Percentiles rank a stretch among this genome's conserved stretches.
phyloP scores from a whole-genome alignment of 2,797 vertebrate genomes.

The Salmo trutta region DNA sequence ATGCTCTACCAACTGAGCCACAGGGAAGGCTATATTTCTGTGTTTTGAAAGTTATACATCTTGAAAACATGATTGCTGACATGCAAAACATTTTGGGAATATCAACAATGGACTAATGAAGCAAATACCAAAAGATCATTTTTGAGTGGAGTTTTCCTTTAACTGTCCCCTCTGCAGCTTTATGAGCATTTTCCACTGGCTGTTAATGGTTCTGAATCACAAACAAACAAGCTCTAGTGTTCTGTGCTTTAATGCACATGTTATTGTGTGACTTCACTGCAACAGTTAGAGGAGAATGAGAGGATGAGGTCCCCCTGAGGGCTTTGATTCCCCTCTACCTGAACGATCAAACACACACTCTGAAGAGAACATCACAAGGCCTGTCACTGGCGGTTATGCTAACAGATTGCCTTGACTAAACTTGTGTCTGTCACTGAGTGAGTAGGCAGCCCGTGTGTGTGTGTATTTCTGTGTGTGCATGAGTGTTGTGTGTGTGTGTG shows the following conservation, averaged over 20 bases:
- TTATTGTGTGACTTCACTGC: conserved; percentile 49
- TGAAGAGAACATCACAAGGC: conserved; percentile 58
- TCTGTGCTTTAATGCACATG: neutral
- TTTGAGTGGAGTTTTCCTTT: too few species aligned
- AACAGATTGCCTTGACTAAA: conserved; percentile 60
- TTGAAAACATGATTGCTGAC: too few species aligned
- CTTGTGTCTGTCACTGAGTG: conserved; percentile 51
- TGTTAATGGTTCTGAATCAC: conserved; percentile 22
- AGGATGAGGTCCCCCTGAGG: conserved; percentile 54
- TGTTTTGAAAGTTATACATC: too few species aligned
- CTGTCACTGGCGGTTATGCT: conserved; percentile 61
- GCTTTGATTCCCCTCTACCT: conserved; percentile 61
- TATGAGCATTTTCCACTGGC: conserved; percentile 1
- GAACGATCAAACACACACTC: conserved; percentile 63
- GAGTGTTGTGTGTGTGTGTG: neutral
- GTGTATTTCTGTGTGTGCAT: conserved; percentile 2
- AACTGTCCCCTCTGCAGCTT: neutral
- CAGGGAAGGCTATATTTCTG: too few species aligned
- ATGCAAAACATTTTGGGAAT: too few species aligned
- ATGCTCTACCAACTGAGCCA: too few species aligned
- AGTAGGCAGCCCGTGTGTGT: conserved; percentile 12
- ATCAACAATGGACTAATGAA: too few species aligned
- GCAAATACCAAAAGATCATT: too few species aligned
- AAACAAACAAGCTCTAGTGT: neutral
- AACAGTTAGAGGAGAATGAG: conserved; percentile 39